Percentiles rank a stretch among this genome's conserved stretches.
Conservation (phyloP, 2,888 invertebrate genomes). For the Trissolcus brochymenae region DNA sequence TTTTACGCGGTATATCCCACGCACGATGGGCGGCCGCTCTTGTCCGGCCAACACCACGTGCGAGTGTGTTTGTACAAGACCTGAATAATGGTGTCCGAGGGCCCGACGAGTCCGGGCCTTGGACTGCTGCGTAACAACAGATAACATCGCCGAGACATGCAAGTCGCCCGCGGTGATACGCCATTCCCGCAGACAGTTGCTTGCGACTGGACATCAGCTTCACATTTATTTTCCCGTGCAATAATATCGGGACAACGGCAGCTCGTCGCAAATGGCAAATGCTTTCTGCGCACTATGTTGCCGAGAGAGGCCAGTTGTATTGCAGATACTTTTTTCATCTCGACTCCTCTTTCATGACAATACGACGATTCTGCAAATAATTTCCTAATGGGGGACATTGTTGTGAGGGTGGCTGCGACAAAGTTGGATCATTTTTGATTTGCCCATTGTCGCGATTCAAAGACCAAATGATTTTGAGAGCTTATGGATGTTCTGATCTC, state of each 20-base stretch:
- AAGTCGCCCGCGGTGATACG: conserved; percentile 64
- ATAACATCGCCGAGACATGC: conserved; percentile 64
- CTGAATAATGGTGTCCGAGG: conserved; percentile 70
- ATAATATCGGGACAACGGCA: conserved; percentile 31
- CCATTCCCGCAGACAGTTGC: conserved; percentile 54
- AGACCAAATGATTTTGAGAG: too few species aligned
- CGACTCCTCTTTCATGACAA: conserved; percentile 11
- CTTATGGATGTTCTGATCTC: too few species aligned
- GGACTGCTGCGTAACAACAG: conserved; percentile 37
- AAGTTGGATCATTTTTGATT: neutral
- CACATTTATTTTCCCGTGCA: conserved; percentile 50
- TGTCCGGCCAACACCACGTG: conserved; percentile 58
- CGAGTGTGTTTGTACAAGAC: conserved; percentile 52
- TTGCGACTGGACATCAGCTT: conserved; percentile 53
- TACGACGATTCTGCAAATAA: neutral
- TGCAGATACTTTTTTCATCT: conserved; percentile 3
- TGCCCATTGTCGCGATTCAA: too few species aligned
- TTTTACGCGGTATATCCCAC: conserved; percentile 74
- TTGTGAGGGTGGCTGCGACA: neutral
- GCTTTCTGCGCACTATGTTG: conserved; percentile 32
- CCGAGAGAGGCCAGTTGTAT: conserved; percentile 4
- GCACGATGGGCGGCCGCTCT: conserved; percentile 72
- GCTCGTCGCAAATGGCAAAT: conserved; percentile 18
- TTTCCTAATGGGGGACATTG: neutral
- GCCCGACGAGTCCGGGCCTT: conserved; percentile 40